These are phyloP conservation scores for Ceratina japonica DNA, from an alignment of 1,140 invertebrate species.

Conservation along the genomic window DNA sequence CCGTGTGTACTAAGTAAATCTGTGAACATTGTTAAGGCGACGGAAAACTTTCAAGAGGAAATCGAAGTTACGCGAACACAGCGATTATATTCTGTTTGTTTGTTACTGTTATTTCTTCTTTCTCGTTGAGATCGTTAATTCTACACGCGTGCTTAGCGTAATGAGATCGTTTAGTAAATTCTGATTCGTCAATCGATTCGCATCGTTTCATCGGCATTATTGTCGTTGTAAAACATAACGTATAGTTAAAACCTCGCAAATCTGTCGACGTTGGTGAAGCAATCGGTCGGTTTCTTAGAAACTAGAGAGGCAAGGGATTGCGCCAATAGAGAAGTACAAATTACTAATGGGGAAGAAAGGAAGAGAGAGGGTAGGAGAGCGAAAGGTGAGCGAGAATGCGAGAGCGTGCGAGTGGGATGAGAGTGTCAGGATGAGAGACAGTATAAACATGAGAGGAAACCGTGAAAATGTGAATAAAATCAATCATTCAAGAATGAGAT, in stretches of 20 bases:
- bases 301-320: conserved; percentile 64
- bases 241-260: conserved; percentile 67
- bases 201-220: conserved; percentile 65
- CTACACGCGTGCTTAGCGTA: no score
- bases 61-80: no score
- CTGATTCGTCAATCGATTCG: conserved; percentile 58
- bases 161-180: background rate
- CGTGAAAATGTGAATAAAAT: conserved; percentile 63
- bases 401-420: conserved; percentile 6
- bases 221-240: conserved; percentile 61
- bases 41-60: no score
- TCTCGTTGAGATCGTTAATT: no score
- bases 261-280: conserved; percentile 66
- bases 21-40: no score
- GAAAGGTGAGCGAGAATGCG: conserved; percentile 11
- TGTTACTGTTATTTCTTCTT: no score
- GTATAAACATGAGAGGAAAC: conserved; percentile 25
- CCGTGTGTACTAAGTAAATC: no score
- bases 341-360: conserved; percentile 61
- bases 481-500: conserved; percentile 64
- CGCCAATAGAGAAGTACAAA: conserved; percentile 72
- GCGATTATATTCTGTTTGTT: no score
- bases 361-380: conserved; percentile 44
- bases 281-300: conserved; percentile 66
- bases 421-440: conserved; percentile 5